phyloP scores from a whole-genome alignment of 2,888 invertebrate species.

The Drosophila crucigera region DNA sequence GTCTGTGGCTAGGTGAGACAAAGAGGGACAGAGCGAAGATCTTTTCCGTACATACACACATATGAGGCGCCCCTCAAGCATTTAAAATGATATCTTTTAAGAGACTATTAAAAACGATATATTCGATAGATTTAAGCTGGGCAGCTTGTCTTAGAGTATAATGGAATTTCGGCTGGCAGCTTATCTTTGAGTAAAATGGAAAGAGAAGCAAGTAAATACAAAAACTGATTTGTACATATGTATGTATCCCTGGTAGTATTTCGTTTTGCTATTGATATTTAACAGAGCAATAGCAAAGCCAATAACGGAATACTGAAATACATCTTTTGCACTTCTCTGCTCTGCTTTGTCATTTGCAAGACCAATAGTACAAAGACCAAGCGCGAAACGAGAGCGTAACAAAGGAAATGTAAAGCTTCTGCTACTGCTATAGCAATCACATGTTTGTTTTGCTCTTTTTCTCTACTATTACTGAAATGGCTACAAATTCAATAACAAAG shows the following conservation, averaged over 20 bases:
- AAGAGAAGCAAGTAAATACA: neutral
- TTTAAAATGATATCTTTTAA: neutral
- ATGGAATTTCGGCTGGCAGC: neutral
- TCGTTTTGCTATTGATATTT: neutral
- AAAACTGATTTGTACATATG: neutral
- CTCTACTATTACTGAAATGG: neutral
- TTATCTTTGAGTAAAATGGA: neutral
- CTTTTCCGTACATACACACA: neutral
- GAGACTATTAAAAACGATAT: neutral
- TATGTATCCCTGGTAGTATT: neutral
- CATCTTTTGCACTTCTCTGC: neutral
- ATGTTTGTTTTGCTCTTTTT: neutral
- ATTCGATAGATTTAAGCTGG: neutral
- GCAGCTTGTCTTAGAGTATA: neutral
- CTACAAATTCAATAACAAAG: neutral
- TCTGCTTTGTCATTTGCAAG: neutral
- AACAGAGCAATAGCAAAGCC: neutral
- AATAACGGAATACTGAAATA: neutral
- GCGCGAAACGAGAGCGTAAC: neutral
- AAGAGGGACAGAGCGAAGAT: neutral
- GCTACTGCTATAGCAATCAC: neutral
- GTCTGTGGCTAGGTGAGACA: neutral
- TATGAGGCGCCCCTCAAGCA: neutral
- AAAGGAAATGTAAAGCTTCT: neutral
- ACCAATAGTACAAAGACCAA: neutral